Conservation (phyloP, 2,888 invertebrate species). For the Temnothorax rugatulus region DNA sequence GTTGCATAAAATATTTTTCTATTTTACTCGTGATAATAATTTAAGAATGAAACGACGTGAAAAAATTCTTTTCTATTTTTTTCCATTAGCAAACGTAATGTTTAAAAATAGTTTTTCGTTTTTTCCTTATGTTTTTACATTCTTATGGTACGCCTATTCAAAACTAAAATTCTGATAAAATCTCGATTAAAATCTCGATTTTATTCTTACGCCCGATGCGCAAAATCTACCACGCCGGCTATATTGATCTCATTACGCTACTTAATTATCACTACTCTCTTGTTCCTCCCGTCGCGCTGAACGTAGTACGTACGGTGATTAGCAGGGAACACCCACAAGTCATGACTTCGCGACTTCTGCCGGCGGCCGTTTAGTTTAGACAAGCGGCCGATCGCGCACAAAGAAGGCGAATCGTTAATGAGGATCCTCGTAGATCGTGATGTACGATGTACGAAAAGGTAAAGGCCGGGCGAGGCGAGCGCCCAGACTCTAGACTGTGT, state of each 20-base stretch:
- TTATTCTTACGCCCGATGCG: neutral
- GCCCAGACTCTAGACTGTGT: slow-evolving; percentile 72
- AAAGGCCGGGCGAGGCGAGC: slow-evolving; percentile 31
- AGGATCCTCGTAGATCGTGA: slow-evolving; percentile 64
- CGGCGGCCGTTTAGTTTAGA: slow-evolving; percentile 68
- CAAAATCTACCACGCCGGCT: slow-evolving; percentile 12
- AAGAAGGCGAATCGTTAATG: slow-evolving; percentile 78
- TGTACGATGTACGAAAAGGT: slow-evolving; percentile 46
- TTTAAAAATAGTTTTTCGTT: neutral
- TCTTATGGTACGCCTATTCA: neutral
- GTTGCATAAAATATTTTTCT: neutral
- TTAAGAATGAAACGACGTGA: neutral
- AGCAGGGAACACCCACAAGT: slow-evolving; percentile 71
- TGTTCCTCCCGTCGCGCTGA: slow-evolving; percentile 29
- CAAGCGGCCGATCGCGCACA: slow-evolving; percentile 71
- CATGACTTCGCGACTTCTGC: slow-evolving; percentile 74
- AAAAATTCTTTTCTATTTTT: neutral
- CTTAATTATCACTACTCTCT: slow-evolving; percentile 42
- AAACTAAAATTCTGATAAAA: neutral
- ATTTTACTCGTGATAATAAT: neutral
- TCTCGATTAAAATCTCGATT: neutral
- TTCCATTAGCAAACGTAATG: neutral
- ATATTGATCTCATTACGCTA: slow-evolving; percentile 30
- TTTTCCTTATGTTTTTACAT: neutral
- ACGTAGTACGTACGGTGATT: slow-evolving; percentile 58